phyloP scores from a whole-genome alignment of 2,113 vertebrate genomes.

The Psilopsiagon aymara region DNA sequence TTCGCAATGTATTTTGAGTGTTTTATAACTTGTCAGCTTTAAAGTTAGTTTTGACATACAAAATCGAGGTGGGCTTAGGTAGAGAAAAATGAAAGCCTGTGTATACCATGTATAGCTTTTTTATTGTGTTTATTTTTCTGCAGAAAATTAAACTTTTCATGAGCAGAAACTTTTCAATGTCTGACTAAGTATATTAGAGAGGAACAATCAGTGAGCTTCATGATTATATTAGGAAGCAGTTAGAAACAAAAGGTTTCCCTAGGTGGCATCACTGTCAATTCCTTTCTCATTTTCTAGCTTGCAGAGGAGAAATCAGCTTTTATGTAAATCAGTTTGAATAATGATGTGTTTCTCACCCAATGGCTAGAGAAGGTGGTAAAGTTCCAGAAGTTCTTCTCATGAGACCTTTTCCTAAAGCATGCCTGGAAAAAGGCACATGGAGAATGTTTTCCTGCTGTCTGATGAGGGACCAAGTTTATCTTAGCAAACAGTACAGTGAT shows the following conservation, averaged over 20 bases:
- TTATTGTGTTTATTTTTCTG: not conserved
- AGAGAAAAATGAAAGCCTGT: not conserved
- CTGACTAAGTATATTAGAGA: not conserved
- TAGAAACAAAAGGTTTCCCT: not conserved
- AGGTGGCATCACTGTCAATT: not conserved
- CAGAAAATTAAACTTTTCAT: not conserved
- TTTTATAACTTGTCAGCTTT: not conserved
- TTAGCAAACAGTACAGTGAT: rapidly evolving
- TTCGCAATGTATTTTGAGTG: not conserved
- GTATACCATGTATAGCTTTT: not conserved
- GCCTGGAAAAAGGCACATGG: not conserved
- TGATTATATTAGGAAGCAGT: not conserved
- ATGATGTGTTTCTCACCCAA: not conserved
- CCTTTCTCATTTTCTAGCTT: not conserved
- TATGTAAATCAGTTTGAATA: not conserved
- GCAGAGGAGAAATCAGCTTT: not conserved
- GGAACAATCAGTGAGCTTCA: not conserved
- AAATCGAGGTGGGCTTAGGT: not conserved
- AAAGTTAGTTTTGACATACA: not conserved
- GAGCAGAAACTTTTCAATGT: not conserved
- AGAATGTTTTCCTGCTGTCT: rapidly evolving
- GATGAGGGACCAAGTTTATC: not conserved
- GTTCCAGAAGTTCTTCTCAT: not conserved
- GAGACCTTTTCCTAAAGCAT: not conserved
- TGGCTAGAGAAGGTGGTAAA: not conserved